These are phyloP conservation scores for Cryptotermes secundus DNA, from an alignment of 1,140 invertebrate genomes.

Conservation along the genomic window DNA sequence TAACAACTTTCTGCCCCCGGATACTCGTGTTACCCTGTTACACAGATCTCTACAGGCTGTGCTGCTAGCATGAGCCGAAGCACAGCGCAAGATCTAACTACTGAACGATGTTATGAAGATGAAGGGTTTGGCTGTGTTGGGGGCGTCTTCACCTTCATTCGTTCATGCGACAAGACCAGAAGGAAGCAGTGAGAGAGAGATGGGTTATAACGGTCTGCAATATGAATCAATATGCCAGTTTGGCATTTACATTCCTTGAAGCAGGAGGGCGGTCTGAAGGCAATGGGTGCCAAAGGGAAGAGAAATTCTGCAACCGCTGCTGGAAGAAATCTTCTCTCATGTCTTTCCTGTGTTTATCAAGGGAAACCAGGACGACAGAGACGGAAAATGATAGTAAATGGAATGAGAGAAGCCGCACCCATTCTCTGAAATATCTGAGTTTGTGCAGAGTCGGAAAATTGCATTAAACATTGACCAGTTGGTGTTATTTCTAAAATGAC, in stretches of 20 bases:
- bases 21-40: too few relatives aligned
- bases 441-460: neutral
- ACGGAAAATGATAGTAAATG: neutral
- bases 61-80: neutral
- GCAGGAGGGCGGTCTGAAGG: neutral
- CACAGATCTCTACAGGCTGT: too few relatives aligned
- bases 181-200: neutral
- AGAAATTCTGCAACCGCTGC: neutral
- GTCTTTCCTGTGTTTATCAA: neutral
- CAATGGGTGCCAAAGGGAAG: slow-evolving; percentile 10
- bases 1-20: too few relatives aligned
- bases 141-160: neutral
- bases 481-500: neutral
- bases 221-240: slow-evolving; percentile 25
- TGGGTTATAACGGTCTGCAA: slow-evolving; percentile 3
- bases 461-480: too few relatives aligned
- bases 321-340: neutral
- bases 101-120: neutral
- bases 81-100: neutral
- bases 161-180: neutral
- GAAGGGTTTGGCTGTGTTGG: neutral
- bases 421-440: neutral
- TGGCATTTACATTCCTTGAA: slow-evolving; percentile 19
- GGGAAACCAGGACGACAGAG: neutral
- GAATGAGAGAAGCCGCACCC: neutral